Percentiles rank a stretch among this genome's conserved stretches.
Conservation (phyloP, 2,888 invertebrate genomes). For the Conistra vaccinii region DNA sequence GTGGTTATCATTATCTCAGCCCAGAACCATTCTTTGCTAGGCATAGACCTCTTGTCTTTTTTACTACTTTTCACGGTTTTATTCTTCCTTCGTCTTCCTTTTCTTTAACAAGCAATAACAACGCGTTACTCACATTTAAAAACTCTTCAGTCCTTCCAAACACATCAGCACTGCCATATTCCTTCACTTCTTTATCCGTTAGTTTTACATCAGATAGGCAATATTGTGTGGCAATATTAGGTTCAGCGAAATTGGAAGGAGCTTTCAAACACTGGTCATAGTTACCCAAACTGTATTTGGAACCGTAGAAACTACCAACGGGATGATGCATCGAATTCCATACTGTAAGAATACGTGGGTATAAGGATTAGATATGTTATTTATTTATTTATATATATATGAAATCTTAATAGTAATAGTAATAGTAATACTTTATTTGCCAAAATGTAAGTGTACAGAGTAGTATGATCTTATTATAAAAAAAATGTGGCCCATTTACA, state of each 20-base stretch:
- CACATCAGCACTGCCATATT: slow-evolving; percentile 14
- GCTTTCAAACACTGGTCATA: slow-evolving; percentile 75
- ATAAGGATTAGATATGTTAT: no score
- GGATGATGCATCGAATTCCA: slow-evolving; percentile 77
- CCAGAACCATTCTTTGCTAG: not conserved
- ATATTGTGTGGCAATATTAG: slow-evolving; percentile 70
- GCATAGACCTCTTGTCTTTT: not conserved
- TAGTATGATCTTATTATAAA: no score
- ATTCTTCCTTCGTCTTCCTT: not conserved
- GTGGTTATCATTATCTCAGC: not conserved
- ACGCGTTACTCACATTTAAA: slow-evolving; percentile 42
- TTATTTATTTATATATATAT: no score
- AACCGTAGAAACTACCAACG: slow-evolving; percentile 71
- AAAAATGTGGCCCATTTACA: no score
- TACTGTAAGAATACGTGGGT: slow-evolving; percentile 60
- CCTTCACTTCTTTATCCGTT: slow-evolving; percentile 19
- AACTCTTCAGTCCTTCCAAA: slow-evolving; percentile 35
- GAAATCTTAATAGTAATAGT: no score
- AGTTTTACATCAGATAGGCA: slow-evolving; percentile 69
- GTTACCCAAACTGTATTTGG: slow-evolving; percentile 68
- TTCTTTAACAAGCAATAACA: not conserved
- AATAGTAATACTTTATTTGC: no score
- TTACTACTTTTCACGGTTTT: not conserved
- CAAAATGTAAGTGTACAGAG: no score
- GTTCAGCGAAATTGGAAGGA: slow-evolving; percentile 62